Evolutionary conservation across 2,888 invertebrate genomes (phyloP).

Genomic region (Ligdia adustata): DNA sequence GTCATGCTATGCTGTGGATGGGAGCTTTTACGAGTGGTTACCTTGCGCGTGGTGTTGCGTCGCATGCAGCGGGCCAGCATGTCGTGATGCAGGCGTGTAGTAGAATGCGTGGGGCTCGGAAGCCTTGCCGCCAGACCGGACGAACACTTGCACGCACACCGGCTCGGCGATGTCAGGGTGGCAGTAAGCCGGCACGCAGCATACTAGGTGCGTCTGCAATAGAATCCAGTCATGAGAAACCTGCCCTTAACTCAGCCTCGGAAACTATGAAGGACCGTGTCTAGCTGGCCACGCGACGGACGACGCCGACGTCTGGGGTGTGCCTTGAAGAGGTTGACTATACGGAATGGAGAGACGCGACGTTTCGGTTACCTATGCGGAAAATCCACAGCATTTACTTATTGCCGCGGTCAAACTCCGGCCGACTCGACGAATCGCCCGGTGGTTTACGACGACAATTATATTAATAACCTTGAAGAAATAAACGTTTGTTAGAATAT

Average conservation of each 20-base stretch:
- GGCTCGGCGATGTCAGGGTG: slow-evolving; percentile 88
- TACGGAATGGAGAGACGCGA: not conserved
- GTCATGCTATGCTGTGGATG: slow-evolving; percentile 1
- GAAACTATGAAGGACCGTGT: slow-evolving; percentile 4
- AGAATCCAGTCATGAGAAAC: slow-evolving; percentile 18
- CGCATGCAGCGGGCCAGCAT: slow-evolving; percentile 61
- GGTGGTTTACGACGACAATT: not conserved
- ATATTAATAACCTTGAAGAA: not conserved
- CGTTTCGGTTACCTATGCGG: not conserved
- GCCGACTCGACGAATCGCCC: too few species aligned
- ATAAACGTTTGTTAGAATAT: not conserved
- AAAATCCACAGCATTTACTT: not conserved
- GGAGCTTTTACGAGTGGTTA: slow-evolving; percentile 21
- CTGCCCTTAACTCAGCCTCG: not conserved
- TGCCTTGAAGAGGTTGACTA: slow-evolving; percentile 5
- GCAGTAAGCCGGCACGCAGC: slow-evolving; percentile 91
- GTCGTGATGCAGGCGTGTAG: slow-evolving; percentile 86
- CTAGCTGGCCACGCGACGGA: slow-evolving; percentile 4
- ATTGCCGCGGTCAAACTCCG: too few species aligned
- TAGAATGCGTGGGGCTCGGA: slow-evolving; percentile 94
- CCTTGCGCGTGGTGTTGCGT: slow-evolving; percentile 62
- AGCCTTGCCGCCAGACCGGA: slow-evolving; percentile 93
- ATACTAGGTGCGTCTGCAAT: slow-evolving; percentile 92
- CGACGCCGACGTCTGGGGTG: not conserved
- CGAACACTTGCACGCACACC: slow-evolving; percentile 89